Conservation (phyloP, 2,888 invertebrate genomes). For the Diplazon laetatorius region DNA sequence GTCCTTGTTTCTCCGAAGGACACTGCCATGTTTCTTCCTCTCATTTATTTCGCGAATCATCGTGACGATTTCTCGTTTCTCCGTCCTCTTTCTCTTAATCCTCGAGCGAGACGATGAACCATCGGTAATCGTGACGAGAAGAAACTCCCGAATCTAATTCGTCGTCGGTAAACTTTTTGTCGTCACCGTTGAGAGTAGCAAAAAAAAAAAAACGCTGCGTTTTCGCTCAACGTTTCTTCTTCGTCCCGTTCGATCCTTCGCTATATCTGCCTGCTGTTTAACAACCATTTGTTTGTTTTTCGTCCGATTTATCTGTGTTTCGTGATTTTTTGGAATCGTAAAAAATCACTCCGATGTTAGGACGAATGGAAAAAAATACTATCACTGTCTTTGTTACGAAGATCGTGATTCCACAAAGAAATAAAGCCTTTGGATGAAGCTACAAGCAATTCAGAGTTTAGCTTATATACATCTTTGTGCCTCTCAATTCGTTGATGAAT, state of each 20-base stretch:
- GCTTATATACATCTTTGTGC: too few species aligned
- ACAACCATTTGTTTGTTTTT: too few species aligned
- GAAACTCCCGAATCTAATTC: conserved; percentile 30
- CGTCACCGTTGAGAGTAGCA: neutral
- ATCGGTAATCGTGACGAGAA: conserved; percentile 22
- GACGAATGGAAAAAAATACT: neutral
- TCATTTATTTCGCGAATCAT: neutral
- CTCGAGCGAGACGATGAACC: conserved; percentile 32
- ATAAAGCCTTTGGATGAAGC: too few species aligned
- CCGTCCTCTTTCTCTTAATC: neutral
- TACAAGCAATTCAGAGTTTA: too few species aligned
- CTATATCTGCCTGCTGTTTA: too few species aligned
- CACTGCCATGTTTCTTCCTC: conserved; percentile 17
- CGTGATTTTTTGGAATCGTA: neutral
- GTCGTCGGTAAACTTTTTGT: conserved; percentile 1
- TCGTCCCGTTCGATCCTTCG: too few species aligned
- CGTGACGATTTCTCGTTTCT: neutral
- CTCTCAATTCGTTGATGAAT: too few species aligned
- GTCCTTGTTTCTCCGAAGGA: neutral
- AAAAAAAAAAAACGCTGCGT: too few species aligned
- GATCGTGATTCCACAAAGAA: too few species aligned
- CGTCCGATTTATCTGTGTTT: neutral
- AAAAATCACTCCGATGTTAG: too few species aligned
- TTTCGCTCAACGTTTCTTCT: too few species aligned
- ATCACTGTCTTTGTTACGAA: neutral